Conservation (phyloP, 2,113 vertebrate species). For the Apteryx mantelli region DNA sequence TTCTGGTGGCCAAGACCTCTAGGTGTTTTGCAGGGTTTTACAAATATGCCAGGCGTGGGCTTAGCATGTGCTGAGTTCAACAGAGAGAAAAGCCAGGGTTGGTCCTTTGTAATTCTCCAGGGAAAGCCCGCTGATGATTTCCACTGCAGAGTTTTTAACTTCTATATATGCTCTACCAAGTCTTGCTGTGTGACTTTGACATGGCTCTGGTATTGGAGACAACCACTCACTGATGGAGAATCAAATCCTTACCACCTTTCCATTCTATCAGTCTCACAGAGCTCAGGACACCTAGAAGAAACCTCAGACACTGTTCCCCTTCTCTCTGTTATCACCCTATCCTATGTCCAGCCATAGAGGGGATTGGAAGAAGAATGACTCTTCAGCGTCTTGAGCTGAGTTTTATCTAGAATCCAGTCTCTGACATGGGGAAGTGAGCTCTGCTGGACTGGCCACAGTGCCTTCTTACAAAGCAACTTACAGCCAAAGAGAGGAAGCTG, state of each 20-base stretch:
- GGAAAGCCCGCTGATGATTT: not conserved
- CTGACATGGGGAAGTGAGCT: not conserved
- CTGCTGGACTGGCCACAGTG: not conserved
- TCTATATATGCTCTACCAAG: not conserved
- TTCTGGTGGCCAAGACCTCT: not conserved
- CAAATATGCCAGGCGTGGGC: not conserved
- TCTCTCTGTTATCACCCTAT: not conserved
- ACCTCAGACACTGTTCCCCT: not conserved
- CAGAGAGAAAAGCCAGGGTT: not conserved
- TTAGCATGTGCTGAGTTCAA: not conserved
- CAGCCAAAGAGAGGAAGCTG: not conserved
- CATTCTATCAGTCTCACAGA: not conserved
- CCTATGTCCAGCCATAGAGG: not conserved
- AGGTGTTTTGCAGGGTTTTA: not conserved
- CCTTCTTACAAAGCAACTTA: not conserved
- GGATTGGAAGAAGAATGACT: not conserved
- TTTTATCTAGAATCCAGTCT: not conserved
- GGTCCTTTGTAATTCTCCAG: not conserved
- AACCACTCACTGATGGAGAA: not conserved
- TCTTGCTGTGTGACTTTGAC: not conserved
- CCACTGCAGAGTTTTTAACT: not conserved
- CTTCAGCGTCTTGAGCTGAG: not conserved
- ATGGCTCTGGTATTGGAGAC: not conserved
- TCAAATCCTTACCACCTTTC: not conserved
- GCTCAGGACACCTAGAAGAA: not conserved